These are phyloP conservation scores for Varanus salvator DNA, from an alignment of 2,113 vertebrate species.

Conservation along the genomic window DNA sequence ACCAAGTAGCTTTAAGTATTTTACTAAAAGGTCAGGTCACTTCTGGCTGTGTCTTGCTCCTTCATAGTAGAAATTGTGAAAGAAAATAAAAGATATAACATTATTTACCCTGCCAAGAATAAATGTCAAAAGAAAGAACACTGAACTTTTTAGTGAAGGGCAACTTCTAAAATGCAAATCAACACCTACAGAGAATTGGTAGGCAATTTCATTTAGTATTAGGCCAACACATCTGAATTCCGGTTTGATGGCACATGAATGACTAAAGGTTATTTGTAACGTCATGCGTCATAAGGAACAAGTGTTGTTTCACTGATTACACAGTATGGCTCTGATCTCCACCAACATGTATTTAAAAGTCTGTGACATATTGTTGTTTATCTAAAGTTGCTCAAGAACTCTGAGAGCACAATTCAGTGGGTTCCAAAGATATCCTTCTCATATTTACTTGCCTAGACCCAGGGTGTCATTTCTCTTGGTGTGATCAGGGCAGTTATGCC, in stretches of 20 bases:
- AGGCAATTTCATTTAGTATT: constrained; percentile 44
- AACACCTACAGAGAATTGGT: constrained; percentile 58
- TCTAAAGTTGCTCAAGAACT: background rate
- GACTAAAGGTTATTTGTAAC: constrained; percentile 3
- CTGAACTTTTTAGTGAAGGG: constrained; percentile 59
- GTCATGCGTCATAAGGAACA: background rate
- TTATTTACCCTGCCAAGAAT: constrained; percentile 72
- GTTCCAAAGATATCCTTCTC: background rate
- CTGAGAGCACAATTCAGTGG: background rate
- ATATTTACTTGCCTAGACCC: background rate
- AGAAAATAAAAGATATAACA: constrained; percentile 58
- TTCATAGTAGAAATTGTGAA: constrained; percentile 39
- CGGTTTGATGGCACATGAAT: constrained; percentile 13
- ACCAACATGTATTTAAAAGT: background rate
- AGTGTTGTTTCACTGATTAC: background rate
- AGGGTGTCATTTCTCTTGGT: background rate
- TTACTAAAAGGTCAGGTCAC: constrained; percentile 59
- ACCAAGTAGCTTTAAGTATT: constrained; percentile 56
- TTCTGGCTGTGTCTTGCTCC: constrained; percentile 48
- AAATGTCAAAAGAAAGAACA: constrained; percentile 69
- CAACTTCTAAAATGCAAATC: constrained; percentile 68
- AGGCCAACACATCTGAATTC: constrained; percentile 44
- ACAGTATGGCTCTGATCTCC: background rate
- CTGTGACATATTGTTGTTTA: background rate
- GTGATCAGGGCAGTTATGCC: background rate